phyloP scores from a whole-genome alignment of 2,113 vertebrate genomes.

The Polyodon spathula region DNA sequence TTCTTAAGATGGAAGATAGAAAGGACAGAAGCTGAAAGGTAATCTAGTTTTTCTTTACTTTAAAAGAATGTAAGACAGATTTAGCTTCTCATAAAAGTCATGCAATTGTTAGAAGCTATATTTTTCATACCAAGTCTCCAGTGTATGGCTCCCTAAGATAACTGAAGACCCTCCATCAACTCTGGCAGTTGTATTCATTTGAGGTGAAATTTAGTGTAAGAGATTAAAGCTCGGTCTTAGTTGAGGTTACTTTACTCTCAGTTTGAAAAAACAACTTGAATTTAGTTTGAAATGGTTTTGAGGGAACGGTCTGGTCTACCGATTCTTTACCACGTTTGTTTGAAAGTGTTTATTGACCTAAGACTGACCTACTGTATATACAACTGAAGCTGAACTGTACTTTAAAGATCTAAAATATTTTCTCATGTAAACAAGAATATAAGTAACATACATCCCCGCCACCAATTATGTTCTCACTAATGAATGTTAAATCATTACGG shows the following conservation, averaged over 20 bases:
- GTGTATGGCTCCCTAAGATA: not conserved
- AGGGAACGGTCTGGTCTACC: too few relatives aligned
- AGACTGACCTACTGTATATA: too few relatives aligned
- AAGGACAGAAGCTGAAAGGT: not conserved
- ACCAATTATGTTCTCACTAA: too few relatives aligned
- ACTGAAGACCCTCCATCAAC: constrained; percentile 1
- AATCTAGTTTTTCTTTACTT: not conserved
- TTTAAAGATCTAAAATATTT: too few relatives aligned
- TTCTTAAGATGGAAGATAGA: not conserved
- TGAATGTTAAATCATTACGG: too few relatives aligned
- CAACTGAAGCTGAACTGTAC: too few relatives aligned
- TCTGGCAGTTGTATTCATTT: not conserved
- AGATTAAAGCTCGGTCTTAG: not conserved
- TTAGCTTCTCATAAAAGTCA: not conserved
- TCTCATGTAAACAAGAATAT: too few relatives aligned
- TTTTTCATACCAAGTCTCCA: not conserved
- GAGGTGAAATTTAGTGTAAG: not conserved
- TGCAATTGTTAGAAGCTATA: not conserved
- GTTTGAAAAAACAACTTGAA: too few relatives aligned
- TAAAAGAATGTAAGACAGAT: not conserved
- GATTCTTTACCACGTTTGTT: too few relatives aligned
- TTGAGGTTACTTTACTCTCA: not conserved
- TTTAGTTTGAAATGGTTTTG: too few relatives aligned
- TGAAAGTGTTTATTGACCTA: too few relatives aligned
- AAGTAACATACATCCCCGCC: too few relatives aligned